Evolutionary conservation across 2,888 invertebrate species (phyloP), one percentile per base, ranked within the genome.

Genomic region (Cactoblastis cactorum): DNA sequence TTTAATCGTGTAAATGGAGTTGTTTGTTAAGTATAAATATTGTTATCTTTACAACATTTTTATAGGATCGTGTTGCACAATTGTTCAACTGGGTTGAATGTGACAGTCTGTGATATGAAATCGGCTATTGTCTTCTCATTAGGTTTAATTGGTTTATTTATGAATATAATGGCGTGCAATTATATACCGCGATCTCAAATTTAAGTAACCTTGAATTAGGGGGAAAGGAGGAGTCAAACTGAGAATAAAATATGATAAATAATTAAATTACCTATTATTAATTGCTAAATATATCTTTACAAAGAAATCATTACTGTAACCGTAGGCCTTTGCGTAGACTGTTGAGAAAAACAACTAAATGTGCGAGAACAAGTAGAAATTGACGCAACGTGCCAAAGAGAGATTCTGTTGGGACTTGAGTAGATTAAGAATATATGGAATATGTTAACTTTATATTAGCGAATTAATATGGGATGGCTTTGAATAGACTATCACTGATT

Each of bases 91-190:
- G 19, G 12, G 35, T 47, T 32, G 32, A 33, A 39, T 19, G 49
- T 24, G 45, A 51, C 57, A 48, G 55, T 56, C 63, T 61, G 63
- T 63, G 63, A 63, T 61, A 63, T 47, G 41, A 22, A 55, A 45
- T 53, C 55, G 52, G 60, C 50, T 61, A 54, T 52, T 53, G 59
- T 63, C 61, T 64, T 66, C 58, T 52, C 52, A 55, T 53, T 48
- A 17, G 45, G 53, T 49, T 50, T 53, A 53, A 55, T 50, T 17
- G 28, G 51, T 50, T 43, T 46, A 33, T 19, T 33, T 28, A 28
- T 50, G 49, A 12, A 37, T 35, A 14, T 19, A 34, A 22, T 22
- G 3, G 28, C 5, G 6, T 12, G 34, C 12, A 34, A 34, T 11
- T n/a, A n/a, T n/a, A n/a, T n/a, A n/a, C n/a, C n/a, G n/a, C n/a